Base-by-base conservation (phyloP, 1,140 invertebrate genomes). In the Drosophila takahashii region DNA sequence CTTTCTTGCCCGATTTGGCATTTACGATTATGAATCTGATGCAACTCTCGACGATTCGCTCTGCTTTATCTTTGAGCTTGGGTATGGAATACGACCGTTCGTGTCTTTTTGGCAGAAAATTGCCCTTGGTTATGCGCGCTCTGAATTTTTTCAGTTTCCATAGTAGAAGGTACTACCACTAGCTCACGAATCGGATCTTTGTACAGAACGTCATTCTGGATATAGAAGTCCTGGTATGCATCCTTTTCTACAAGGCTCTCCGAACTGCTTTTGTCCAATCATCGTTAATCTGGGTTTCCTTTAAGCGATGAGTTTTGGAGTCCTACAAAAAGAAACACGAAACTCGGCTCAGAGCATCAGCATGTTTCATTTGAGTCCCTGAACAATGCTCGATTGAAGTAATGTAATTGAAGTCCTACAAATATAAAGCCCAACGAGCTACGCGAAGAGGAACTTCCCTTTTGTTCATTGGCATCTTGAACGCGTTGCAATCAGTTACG, bases 1-100 rank as follows among this genome's bases (percentile, higher is more conserved):
- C 52, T 26, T 57, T 32, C 36, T 37, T 52, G 6, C 65, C 56
- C 13, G 15, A 5, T 26, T 64, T 71, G 7, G 47, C 48, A 53
- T 64, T 51, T 13, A 54, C 51, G 16, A 70, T 70, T 2, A 18
- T 51, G 45, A n/a, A n/a, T n/a, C n/a, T n/a, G n/a, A n/a, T n/a
- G n/a, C n/a, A n/a, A n/a, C n/a, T n/a, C 45, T 44, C 34, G 2
- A 60, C 27, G 3, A 73, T 37, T 42, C 27, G 22, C 26, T 13
- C 26, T 13, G 51, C 11, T 36, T 53, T 73, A 4, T 41, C 32
- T 36, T 32, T 45, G 3, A 66, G 4, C 11, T 67, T 44, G 22
- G 56, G 36, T 27, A 61, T 69, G 5, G 27, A 57, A 10, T 60
- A 57, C 0, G 22, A 36, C 10, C 29, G 56, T 34, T 67, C 58